phyloP scores from a whole-genome alignment of 2,797 vertebrate genomes.

The Phylloscopus collybita region DNA sequence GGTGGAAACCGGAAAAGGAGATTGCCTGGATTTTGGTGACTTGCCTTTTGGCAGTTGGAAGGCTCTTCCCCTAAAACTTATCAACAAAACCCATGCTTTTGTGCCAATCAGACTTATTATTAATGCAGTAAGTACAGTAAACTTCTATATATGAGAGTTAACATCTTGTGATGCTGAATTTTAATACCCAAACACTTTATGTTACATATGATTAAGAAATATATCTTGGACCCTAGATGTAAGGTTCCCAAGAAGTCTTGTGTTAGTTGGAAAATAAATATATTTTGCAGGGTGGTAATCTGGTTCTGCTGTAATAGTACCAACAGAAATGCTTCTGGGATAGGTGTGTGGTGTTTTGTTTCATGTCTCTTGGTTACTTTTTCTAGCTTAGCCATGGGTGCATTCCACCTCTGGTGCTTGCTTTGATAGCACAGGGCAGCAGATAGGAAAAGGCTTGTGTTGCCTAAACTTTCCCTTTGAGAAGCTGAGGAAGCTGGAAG shows the following conservation, averaged over 20 bases:
- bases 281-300: neutral
- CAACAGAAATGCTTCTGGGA: neutral
- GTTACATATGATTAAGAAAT: neutral
- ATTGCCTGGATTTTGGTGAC: slow-evolving; percentile 91
- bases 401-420: neutral
- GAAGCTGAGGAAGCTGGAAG: neutral
- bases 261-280: neutral
- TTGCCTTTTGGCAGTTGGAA: slow-evolving; percentile 85
- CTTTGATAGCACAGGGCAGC: neutral
- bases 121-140: slow-evolving; percentile 87
- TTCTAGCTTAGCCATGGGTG: neutral
- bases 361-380: neutral
- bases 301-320: neutral
- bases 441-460: neutral
- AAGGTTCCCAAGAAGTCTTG: neutral
- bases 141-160: neutral
- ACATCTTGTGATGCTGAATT: neutral
- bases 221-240: neutral
- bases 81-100: slow-evolving; percentile 88
- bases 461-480: neutral
- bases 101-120: slow-evolving; percentile 92
- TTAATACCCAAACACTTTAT: neutral
- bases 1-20: slow-evolving; percentile 84
- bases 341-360: neutral
- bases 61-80: slow-evolving; percentile 88